These are phyloP conservation scores for Hemistola chrysoprasaria DNA, from an alignment of 2,888 invertebrate species.

Conservation along the genomic window DNA sequence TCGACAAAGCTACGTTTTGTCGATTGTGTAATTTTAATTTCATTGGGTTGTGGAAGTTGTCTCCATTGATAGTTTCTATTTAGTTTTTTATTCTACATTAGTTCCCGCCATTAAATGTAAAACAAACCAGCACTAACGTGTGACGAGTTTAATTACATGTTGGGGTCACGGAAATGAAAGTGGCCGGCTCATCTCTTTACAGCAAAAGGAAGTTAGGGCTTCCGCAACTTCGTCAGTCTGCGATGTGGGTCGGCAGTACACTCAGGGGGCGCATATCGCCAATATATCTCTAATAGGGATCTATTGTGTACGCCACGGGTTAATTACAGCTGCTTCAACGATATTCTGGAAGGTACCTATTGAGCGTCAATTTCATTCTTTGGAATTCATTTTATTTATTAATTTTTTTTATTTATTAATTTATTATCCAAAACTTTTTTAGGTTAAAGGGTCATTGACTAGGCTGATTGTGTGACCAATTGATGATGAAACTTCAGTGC, in stretches of 20 bases:
- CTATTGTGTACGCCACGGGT: conserved; percentile 56
- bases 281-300: conserved; percentile 60
- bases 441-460: too few species aligned
- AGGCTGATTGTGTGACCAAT: conserved; percentile 1
- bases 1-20: too few species aligned
- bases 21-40: too few species aligned
- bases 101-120: too few species aligned
- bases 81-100: too few species aligned
- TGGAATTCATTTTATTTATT: too few species aligned
- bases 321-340: conserved; percentile 41
- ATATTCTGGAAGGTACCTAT: conserved; percentile 13
- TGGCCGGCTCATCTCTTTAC: conserved; percentile 2
- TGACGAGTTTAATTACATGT: neutral
- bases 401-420: too few species aligned
- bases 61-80: too few species aligned
- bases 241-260: conserved; percentile 35
- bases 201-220: conserved; percentile 28
- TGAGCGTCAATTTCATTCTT: conserved; percentile 17
- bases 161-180: conserved; percentile 7
- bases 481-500: conserved; percentile 1
- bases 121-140: too few species aligned
- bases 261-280: conserved; percentile 57
- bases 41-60: too few species aligned
- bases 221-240: conserved; percentile 19
- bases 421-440: too few species aligned